Conservation (phyloP, 2,113 vertebrate species). For the Toxotes chatareus region DNA sequence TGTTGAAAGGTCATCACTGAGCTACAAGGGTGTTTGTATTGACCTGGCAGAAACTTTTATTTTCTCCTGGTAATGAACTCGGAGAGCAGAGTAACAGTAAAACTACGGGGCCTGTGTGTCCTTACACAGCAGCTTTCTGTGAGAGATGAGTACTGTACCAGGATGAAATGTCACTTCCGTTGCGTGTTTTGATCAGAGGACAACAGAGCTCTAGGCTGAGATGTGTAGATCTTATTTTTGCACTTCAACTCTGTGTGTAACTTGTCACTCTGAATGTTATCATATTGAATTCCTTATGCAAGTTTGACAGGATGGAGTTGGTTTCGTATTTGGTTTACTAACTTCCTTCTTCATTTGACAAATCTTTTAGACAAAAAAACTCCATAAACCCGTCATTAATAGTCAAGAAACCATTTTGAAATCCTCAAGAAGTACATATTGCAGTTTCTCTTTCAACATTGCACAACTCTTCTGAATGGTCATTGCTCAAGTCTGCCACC, state of each 20-base stretch:
- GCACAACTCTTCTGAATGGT: constrained; percentile 51
- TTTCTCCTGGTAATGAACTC: not conserved
- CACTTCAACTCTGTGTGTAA: not conserved
- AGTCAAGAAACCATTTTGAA: constrained; percentile 43
- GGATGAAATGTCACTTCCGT: constrained; percentile 44
- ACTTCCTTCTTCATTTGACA: not conserved
- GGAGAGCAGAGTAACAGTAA: not conserved
- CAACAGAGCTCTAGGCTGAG: not conserved
- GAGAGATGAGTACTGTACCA: not conserved
- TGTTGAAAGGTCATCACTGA: constrained; percentile 11
- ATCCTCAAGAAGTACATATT: constrained; percentile 26
- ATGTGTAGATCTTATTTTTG: not conserved
- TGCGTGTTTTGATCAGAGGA: constrained; percentile 11
- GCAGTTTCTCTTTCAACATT: constrained; percentile 52
- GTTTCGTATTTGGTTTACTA: not conserved
- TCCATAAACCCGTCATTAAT: not conserved
- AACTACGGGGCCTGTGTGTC: not conserved
- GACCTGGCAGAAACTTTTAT: not conserved
- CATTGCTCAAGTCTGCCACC: constrained; percentile 56
- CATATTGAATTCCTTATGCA: not conserved
- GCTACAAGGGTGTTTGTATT: not conserved
- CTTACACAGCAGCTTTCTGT: constrained; percentile 16
- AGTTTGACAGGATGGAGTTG: not conserved
- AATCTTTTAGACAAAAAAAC: not conserved
- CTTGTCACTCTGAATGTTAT: not conserved